These are phyloP conservation scores for Cryptocheilus praepositus DNA, from an alignment of 2,888 invertebrate species.

Conservation along the genomic window DNA sequence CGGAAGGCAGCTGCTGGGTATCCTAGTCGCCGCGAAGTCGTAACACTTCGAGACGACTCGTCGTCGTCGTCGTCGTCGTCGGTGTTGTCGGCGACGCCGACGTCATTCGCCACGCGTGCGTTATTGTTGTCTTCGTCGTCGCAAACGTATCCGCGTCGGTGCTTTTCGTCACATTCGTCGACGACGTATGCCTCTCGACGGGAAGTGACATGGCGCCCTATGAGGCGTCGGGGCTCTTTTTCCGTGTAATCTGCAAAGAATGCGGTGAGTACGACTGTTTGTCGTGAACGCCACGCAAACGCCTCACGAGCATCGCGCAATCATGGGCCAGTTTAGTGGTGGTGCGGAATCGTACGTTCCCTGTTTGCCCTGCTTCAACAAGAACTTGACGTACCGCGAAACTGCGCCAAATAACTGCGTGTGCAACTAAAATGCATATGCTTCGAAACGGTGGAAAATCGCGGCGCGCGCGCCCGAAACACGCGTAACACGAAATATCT, in stretches of 20 bases:
- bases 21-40: conserved; percentile 44
- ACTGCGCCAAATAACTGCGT: no score
- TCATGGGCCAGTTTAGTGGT: not conserved
- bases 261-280: not conserved
- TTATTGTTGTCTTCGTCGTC: not conserved
- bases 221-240: not conserved
- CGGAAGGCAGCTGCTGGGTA: not conserved
- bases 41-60: conserved; percentile 43
- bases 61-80: conserved; percentile 6
- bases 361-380: no score
- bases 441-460: no score
- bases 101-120: conserved; percentile 1
- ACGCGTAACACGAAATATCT: not conserved
- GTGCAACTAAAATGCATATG: no score
- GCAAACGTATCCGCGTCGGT: conserved; percentile 19
- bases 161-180: not conserved
- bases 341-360: not conserved
- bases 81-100: not conserved
- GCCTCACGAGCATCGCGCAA: no score
- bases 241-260: conserved; percentile 13
- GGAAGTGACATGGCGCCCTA: conserved; percentile 46
- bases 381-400: no score
- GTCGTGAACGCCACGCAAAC: not conserved
- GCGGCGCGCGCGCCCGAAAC: not conserved
- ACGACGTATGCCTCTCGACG: conserved; percentile 26